Conservation (phyloP, 2,888 invertebrate species). For the Cerceris ruficornis region DNA sequence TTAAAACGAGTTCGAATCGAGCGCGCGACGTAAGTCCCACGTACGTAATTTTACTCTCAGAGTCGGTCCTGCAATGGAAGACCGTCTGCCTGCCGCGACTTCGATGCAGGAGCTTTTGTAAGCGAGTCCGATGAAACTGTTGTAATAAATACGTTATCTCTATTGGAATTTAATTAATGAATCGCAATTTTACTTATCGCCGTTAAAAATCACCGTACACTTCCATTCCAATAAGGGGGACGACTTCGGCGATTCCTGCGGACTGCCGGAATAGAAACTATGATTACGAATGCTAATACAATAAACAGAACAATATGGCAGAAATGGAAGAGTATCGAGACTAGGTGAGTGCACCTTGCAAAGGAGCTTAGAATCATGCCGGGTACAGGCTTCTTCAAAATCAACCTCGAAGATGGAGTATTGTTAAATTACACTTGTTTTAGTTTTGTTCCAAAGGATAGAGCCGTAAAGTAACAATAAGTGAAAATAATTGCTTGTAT, state of each 20-base stretch:
- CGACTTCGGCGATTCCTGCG: constrained; percentile 20
- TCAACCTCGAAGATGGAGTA: no score
- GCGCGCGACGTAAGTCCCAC: no score
- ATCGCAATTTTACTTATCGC: constrained; percentile 37
- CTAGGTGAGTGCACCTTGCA: background rate
- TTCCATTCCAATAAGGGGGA: constrained; percentile 46
- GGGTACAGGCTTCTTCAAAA: background rate
- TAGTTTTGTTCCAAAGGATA: no score
- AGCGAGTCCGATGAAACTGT: background rate
- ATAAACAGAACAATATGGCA: constrained; percentile 25
- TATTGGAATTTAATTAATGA: constrained; percentile 46
- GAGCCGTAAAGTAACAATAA: no score
- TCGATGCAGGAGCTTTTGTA: constrained; percentile 16
- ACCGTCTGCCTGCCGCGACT: constrained; percentile 23
- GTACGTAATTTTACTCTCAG: constrained; percentile 1
- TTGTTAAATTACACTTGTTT: no score
- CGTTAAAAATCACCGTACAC: constrained; percentile 42
- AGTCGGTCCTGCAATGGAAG: constrained; percentile 26
- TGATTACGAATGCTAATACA: constrained; percentile 23
- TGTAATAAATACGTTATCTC: constrained; percentile 50
- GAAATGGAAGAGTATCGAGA: background rate
- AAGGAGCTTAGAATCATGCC: background rate
- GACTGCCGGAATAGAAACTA: constrained; percentile 5
- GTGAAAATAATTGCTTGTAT: no score
- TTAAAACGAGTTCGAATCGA: no score